Conservation (phyloP, 2,113 vertebrate genomes). For the Mungos mungo region DNA sequence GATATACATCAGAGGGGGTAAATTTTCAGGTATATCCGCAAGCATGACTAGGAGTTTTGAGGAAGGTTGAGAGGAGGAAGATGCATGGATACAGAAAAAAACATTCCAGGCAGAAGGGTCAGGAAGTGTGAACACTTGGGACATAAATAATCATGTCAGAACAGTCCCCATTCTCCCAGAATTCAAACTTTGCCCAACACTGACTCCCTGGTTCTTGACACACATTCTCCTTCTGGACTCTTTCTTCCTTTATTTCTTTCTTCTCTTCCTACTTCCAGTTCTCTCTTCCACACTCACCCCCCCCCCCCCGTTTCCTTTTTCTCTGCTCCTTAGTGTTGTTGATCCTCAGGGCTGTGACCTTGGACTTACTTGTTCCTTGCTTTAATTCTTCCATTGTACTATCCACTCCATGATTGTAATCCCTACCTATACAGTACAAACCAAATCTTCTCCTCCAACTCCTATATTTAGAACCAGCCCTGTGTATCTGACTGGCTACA, state of each 20-base stretch:
- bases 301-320: too few relatives aligned
- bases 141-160: not conserved
- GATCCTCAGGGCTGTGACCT: not conserved
- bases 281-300: too few relatives aligned
- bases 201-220: not conserved
- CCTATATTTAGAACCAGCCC: not conserved
- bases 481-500: not conserved
- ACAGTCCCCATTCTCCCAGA: not conserved
- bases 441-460: not conserved
- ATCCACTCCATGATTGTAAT: not conserved
- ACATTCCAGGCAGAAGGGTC: not conserved
- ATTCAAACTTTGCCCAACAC: not conserved
- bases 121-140: not conserved
- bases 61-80: not conserved
- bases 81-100: not conserved
- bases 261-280: too few relatives aligned
- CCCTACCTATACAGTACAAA: not conserved
- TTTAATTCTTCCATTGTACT: not conserved
- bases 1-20: not conserved
- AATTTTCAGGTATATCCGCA: not conserved
- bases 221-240: not conserved
- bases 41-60: not conserved
- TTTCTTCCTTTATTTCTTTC: too few relatives aligned
- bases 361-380: not conserved
- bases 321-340: not conserved